phyloP scores from a whole-genome alignment of 2,113 vertebrate genomes.

The Spheniscus mendiculus region DNA sequence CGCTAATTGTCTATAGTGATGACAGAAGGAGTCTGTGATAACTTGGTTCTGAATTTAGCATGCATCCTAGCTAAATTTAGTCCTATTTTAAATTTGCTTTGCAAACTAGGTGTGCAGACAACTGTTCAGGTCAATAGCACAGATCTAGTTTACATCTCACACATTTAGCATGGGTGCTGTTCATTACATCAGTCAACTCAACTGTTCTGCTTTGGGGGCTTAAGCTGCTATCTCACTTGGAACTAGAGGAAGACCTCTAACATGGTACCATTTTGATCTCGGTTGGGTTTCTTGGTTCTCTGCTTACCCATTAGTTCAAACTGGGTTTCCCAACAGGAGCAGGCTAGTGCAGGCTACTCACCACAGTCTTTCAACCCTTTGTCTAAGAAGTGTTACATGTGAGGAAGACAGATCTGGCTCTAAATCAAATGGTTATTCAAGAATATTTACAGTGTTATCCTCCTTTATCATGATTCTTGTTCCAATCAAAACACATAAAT shows the following conservation, averaged over 20 bases:
- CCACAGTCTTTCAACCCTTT: neutral
- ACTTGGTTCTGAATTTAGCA: neutral
- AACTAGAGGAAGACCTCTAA: neutral
- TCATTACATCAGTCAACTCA: neutral
- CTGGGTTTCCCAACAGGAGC: neutral
- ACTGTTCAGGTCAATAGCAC: neutral
- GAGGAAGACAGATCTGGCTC: neutral
- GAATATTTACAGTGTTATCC: neutral
- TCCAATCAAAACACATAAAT: neutral
- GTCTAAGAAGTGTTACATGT: neutral
- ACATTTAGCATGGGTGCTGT: neutral
- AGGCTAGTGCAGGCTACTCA: neutral
- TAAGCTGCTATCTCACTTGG: neutral
- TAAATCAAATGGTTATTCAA: neutral
- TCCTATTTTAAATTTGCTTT: neutral
- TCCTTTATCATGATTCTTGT: neutral
- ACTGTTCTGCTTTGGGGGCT: neutral
- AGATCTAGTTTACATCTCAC: neutral
- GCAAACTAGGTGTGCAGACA: neutral
- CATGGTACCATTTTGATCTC: neutral
- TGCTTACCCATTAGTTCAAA: neutral
- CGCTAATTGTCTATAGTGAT: neutral
- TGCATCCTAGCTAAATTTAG: neutral
- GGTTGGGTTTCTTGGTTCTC: neutral
- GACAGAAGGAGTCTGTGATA: neutral